These are phyloP conservation scores for Dasyurus viverrinus DNA, from an alignment of 2,113 vertebrate species.

Conservation along the genomic window DNA sequence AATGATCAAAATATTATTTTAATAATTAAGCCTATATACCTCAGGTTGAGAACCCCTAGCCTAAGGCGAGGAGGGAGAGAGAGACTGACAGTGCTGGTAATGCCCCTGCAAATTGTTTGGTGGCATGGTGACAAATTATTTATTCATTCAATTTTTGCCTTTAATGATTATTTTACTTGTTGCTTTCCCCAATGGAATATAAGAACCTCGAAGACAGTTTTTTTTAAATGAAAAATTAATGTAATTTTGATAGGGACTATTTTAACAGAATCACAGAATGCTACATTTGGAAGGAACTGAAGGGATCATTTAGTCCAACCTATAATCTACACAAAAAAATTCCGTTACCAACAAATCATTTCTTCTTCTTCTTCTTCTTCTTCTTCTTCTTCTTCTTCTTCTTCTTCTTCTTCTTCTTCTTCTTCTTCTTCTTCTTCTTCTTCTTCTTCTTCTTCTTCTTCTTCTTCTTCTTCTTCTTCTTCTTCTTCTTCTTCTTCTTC, in stretches of 20 bases:
- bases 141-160: not conserved
- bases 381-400: too few species aligned
- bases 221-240: not conserved
- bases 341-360: not conserved
- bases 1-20: not conserved
- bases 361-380: too few species aligned
- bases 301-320: not conserved
- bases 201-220: not conserved
- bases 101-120: too few species aligned
- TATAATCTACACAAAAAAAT: not conserved
- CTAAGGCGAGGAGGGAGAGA: not conserved
- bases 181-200: not conserved
- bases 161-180: not conserved
- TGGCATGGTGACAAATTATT: not conserved
- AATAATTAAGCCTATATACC: not conserved
- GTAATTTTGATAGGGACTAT: not conserved
- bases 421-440: too few species aligned
- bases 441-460: too few species aligned
- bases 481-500: too few species aligned
- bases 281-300: not conserved
- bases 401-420: too few species aligned
- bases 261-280: not conserved
- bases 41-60: not conserved
- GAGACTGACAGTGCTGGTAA: not conserved
- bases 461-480: too few species aligned